Base-by-base conservation (phyloP, 2,113 vertebrate species). In the Aix galericulata region DNA sequence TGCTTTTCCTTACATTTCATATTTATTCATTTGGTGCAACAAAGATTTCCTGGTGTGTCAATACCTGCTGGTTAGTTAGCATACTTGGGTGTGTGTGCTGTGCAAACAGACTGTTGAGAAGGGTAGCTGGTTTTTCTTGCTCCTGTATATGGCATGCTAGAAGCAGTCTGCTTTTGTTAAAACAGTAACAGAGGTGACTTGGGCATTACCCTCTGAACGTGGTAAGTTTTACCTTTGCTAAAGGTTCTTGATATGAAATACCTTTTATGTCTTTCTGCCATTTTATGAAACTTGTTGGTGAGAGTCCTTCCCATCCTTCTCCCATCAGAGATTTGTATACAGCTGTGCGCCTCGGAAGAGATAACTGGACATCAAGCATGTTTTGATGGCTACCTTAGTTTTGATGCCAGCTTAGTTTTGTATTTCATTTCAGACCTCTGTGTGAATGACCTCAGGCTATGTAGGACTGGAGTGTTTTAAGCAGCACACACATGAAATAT, bases 71-170 rank as follows among this genome's bases (percentile, higher is more conserved):
- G 67, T 92, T 68, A 56, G 59, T 96, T 92, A 86, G 95, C 91
- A 85, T 36, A 88, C 73, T 55, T 91, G 97, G 98, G 97, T 0
- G 96, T 98, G 96, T 95, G 82, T 64, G 10, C 26, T 92, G 52
- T 95, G 95, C 91, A 97, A 98, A 98, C 59, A 98, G 87, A n/a
- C 32, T 9, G 1, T 62, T 86, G 81, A 95, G 95, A 93, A 27
- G 34, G 31, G 94, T 68, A 91, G 88, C 97, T 96, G 96, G 96
- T 98, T 98, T 98, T 97, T 97, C 98, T 97, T 94, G 97, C 97
- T 97, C 76, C 85, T 88, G 38, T 22, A 44, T 42, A 60, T 34
- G 82, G 72, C 7, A 59, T 50, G 96, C 83, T 85, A 38, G 64
- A 79, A 85, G 67, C 13, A 6, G 16, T 29, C 5, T 38, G 62